phyloP scores from a whole-genome alignment of 2,888 invertebrate species.

The Sialis lutaria region DNA sequence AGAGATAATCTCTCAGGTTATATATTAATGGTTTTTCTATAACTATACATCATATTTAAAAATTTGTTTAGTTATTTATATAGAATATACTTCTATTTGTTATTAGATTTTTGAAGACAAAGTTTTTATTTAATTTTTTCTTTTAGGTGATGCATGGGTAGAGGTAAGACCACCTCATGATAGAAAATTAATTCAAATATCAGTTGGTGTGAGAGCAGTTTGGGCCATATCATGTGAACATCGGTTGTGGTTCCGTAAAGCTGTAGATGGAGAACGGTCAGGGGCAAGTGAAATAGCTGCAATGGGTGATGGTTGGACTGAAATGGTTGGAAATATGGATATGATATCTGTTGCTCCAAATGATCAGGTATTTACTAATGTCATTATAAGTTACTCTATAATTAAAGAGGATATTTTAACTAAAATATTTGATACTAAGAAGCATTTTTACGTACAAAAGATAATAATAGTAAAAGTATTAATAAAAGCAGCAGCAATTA shows the following conservation, averaged over 20 bases:
- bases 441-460: not conserved
- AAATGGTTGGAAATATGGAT: slow-evolving; percentile 74
- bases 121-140: slow-evolving; percentile 1
- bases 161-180: slow-evolving; percentile 60
- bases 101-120: not conserved
- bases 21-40: not conserved
- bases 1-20: slow-evolving; percentile 53
- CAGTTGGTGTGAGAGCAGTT: slow-evolving; percentile 62
- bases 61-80: not conserved
- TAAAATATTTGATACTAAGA: not conserved
- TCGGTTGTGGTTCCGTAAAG: slow-evolving; percentile 76
- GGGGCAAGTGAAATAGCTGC: slow-evolving; percentile 60
- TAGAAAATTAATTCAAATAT: slow-evolving; percentile 54
- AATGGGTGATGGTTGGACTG: slow-evolving; percentile 72
- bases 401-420: not conserved
- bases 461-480: not conserved
- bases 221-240: slow-evolving; percentile 73
- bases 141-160: slow-evolving; percentile 53
- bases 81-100: not conserved
- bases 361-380: slow-evolving; percentile 42
- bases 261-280: slow-evolving; percentile 47
- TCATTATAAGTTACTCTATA: not conserved
- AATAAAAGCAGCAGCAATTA: not conserved
- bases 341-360: slow-evolving; percentile 70
- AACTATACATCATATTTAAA: not conserved